These are phyloP conservation scores for Lates japonicus DNA, from an alignment of 2,797 vertebrate species.

Conservation along the genomic window DNA sequence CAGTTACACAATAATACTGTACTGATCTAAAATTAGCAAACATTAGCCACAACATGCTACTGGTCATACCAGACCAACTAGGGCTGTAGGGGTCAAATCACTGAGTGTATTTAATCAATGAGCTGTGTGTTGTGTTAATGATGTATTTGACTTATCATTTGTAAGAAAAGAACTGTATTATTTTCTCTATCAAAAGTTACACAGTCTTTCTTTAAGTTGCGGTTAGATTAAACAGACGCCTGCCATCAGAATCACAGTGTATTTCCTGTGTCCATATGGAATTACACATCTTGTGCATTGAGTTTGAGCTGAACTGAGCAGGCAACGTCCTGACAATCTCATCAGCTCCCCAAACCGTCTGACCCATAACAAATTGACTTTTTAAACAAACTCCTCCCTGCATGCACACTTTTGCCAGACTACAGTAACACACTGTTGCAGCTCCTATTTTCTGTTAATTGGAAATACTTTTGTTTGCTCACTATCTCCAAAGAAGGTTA, in stretches of 20 bases:
- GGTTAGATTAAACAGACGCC: neutral
- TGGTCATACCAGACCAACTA: neutral
- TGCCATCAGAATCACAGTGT: neutral
- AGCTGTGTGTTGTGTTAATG: neutral
- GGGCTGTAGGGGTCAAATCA: neutral
- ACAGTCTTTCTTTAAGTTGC: neutral
- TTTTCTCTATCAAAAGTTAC: neutral
- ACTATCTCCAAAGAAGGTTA: slow-evolving; percentile 38
- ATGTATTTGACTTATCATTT: no score
- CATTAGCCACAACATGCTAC: neutral
- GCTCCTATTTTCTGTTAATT: slow-evolving; percentile 40
- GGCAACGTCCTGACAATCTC: slow-evolving; percentile 4
- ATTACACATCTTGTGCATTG: neutral
- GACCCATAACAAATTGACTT: neutral
- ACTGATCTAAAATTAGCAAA: neutral
- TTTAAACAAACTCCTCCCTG: slow-evolving; percentile 25
- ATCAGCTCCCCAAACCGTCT: slow-evolving; percentile 8
- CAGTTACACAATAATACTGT: neutral
- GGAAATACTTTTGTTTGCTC: slow-evolving; percentile 50
- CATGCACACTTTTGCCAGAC: neutral
- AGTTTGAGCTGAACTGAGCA: slow-evolving; percentile 5
- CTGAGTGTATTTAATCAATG: neutral
- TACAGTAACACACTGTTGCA: slow-evolving; percentile 1
- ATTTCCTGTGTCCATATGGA: neutral
- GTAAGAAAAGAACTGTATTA: no score